A percentile compares a stretch with the other conserved stretches of the same genome.
phyloP scores from a whole-genome alignment of 1,140 invertebrate species.

The Carposina sasakii region DNA sequence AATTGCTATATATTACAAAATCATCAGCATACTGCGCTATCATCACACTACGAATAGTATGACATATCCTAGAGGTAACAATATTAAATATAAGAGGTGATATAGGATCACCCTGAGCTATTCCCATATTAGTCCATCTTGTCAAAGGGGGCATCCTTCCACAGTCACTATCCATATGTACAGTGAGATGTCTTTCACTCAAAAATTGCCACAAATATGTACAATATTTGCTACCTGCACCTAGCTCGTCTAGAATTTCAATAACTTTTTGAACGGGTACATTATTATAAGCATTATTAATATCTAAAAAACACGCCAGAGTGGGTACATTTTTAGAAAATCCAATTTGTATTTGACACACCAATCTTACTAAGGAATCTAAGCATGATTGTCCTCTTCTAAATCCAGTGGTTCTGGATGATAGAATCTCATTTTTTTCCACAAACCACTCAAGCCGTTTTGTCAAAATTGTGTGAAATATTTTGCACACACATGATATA shows the following conservation, averaged over 20 bases:
- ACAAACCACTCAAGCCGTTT: conserved; percentile 3
- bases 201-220: conserved; percentile 8
- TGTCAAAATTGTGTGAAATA: background rate
- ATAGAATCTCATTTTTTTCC: conserved; percentile 1
- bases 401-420: background rate
- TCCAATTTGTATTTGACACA: background rate
- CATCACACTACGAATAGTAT: conserved; percentile 1
- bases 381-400: background rate
- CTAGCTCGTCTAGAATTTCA: background rate
- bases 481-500: background rate
- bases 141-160: background rate
- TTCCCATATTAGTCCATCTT: background rate
- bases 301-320: conserved; percentile 8
- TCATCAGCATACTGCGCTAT: conserved; percentile 9
- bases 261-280: background rate
- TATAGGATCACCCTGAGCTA: conserved; percentile 10
- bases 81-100: conserved; percentile 10
- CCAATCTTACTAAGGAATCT: background rate
- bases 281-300: conserved; percentile 11
- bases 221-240: background rate
- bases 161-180: background rate
- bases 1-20: conserved; percentile 6
- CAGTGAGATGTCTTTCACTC: background rate
- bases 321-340: background rate
- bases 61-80: background rate